Evolutionary conservation across 2,113 vertebrate genomes (phyloP).

Genomic region (Paradisaea rubra): DNA sequence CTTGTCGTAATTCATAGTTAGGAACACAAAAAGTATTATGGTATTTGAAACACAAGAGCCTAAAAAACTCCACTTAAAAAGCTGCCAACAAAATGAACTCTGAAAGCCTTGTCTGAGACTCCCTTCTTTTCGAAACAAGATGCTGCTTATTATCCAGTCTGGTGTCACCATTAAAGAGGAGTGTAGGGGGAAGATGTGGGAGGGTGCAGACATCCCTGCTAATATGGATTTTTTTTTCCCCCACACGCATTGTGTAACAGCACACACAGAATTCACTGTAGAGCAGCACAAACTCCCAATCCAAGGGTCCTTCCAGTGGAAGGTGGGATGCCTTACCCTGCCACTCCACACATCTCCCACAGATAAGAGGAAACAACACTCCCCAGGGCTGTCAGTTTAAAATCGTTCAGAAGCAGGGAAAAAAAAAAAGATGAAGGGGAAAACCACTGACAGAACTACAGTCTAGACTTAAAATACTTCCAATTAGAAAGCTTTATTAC

Average conservation of each 20-base stretch:
- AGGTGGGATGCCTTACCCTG: not conserved
- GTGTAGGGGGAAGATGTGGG: not conserved
- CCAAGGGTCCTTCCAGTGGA: not conserved
- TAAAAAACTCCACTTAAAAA: slow-evolving; percentile 39
- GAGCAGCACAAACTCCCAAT: not conserved
- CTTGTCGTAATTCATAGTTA: slow-evolving; percentile 41
- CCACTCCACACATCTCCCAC: not conserved
- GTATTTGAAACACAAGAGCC: slow-evolving; percentile 33
- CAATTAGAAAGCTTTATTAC: slow-evolving; percentile 50
- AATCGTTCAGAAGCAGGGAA: not conserved
- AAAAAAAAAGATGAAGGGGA: slow-evolving; percentile 25
- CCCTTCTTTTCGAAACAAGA: not conserved
- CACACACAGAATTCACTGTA: not conserved
- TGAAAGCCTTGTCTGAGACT: slow-evolving; percentile 41
- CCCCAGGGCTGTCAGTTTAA: slow-evolving; percentile 26
- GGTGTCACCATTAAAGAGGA: slow-evolving; percentile 34
- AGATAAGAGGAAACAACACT: not conserved
- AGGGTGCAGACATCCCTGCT: not conserved
- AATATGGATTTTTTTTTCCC: not conserved
- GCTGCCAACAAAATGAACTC: slow-evolving; percentile 65
- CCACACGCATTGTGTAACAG: not conserved
- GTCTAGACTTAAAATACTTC: slow-evolving; percentile 33
- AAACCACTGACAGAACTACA: not conserved
- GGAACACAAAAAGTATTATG: slow-evolving; percentile 38
- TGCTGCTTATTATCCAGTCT: slow-evolving; percentile 46